Percentiles rank a stretch among this genome's conserved stretches.
These are phyloP conservation scores for Etheostoma cragini DNA, from an alignment of 2,113 vertebrate genomes.

Conservation along the genomic window DNA sequence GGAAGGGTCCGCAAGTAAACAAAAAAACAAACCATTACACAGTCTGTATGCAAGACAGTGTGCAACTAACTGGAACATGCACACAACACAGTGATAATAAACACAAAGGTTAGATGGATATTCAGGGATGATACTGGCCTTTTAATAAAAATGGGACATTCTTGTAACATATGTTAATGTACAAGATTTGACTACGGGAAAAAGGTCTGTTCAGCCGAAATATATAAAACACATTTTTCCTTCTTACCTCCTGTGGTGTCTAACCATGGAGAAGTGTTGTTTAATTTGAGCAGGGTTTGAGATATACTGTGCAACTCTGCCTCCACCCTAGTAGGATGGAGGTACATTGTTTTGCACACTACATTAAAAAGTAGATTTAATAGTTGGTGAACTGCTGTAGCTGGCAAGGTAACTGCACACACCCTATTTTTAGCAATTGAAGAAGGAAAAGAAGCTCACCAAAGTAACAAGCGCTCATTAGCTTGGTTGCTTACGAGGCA, in stretches of 20 bases:
- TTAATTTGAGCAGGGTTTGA: not conserved
- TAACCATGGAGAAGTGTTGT: not conserved
- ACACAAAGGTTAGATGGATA: not conserved
- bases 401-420: not conserved
- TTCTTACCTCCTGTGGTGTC: not conserved
- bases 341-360: not conserved
- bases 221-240: not conserved
- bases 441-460: not conserved
- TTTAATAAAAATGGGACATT: constrained; percentile 8
- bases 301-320: not conserved
- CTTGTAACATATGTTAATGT: not conserved
- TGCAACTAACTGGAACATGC: constrained; percentile 54
- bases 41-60: constrained; percentile 24
- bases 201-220: not conserved
- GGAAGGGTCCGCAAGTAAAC: constrained; percentile 73
- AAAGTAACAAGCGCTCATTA: not conserved
- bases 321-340: too few species aligned
- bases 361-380: not conserved
- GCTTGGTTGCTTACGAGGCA: not conserved
- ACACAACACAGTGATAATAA: constrained; percentile 21
- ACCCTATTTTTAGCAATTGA: not conserved
- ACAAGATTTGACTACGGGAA: not conserved
- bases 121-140: not conserved
- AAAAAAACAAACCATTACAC: constrained; percentile 38
- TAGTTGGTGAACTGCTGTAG: not conserved